Evolutionary conservation across 1,140 invertebrate species (phyloP).

Genomic region (Micrasema longulum): DNA sequence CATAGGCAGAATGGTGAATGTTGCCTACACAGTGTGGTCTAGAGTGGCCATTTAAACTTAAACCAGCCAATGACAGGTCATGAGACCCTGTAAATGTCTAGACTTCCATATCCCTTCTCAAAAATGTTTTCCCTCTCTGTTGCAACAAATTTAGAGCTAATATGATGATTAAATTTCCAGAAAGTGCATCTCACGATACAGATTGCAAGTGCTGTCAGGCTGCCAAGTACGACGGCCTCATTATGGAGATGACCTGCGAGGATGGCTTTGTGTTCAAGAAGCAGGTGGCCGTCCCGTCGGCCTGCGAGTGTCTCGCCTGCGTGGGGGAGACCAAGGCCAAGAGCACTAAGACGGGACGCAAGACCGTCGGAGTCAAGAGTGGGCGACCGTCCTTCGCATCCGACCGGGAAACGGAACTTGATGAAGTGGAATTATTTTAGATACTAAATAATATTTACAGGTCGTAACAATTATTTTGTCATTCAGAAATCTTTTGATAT

Average conservation of each 20-base stretch:
- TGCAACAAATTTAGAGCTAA: too few species aligned
- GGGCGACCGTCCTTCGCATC: conserved; percentile 46
- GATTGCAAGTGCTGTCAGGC: conserved; percentile 74
- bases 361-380: conserved; percentile 41
- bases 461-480: too few species aligned
- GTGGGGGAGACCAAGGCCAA: conserved; percentile 41
- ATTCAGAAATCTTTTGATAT: too few species aligned
- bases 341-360: conserved; percentile 38
- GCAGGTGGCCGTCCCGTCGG: conserved; percentile 65
- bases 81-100: too few species aligned
- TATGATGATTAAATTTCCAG: conserved; percentile 58
- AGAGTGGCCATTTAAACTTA: too few species aligned
- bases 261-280: conserved; percentile 67
- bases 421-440: conserved; percentile 46
- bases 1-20: too few species aligned
- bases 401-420: conserved; percentile 30
- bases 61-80: too few species aligned
- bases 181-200: conserved; percentile 65
- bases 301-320: conserved; percentile 70
- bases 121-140: too few species aligned
- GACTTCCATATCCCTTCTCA: too few species aligned
- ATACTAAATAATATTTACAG: too few species aligned
- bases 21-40: too few species aligned
- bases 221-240: conserved; percentile 60
- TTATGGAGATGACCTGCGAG: conserved; percentile 67